Base-by-base conservation (phyloP, 2,113 vertebrate genomes). In the Eulacestoma nigropectus region DNA sequence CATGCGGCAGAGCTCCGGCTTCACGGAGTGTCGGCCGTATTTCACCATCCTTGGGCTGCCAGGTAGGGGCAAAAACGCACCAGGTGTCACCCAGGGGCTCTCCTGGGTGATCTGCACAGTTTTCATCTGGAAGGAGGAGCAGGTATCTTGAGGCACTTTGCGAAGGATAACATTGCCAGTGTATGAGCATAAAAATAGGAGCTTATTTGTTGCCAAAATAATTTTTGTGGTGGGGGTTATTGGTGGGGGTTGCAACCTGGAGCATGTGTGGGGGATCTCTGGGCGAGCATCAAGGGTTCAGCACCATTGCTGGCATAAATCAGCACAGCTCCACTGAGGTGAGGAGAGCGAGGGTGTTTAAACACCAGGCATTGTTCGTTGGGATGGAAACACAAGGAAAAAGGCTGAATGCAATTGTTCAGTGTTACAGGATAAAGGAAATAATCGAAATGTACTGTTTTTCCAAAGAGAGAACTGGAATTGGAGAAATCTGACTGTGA, bases 11-110 rank as follows among this genome's bases (percentile, higher is more conserved):
- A 98, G 98, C 79, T 98, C 99, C 0, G 99, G 99, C 59, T 97
- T 99, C 78, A 98, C 98, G 0, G 98, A 99, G 87, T 99, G 99
- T 50, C 98, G 98, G n/a, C 98, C 99, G 0, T 98, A 99, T 93
- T 98, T 98, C 94, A 98, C 99, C 86, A 98, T 99, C 90, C 98
- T 99, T 53, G 99, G 98, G 74, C 98, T 98, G 95, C 98, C 99
- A 99, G 99, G 99, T 99, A 98, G 93, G 98, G 81, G 18, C 65
- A 53, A 81, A 5, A 37, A 12, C 8, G 14, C 16, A 41, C 18
- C n/a, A 63, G 63, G 4, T 26, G 52, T 47, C 59, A 72, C 15
- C 53, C 12, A 26, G 63, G 63, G 32, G 57, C 14, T 65, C 39
- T 78, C 17, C 56, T 82, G 69, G 32, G 57, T 29, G 42, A n/a